Percentiles rank a stretch among this genome's conserved stretches.
phyloP scores from a whole-genome alignment of 2,888 invertebrate species.

The Belgica antarctica region DNA sequence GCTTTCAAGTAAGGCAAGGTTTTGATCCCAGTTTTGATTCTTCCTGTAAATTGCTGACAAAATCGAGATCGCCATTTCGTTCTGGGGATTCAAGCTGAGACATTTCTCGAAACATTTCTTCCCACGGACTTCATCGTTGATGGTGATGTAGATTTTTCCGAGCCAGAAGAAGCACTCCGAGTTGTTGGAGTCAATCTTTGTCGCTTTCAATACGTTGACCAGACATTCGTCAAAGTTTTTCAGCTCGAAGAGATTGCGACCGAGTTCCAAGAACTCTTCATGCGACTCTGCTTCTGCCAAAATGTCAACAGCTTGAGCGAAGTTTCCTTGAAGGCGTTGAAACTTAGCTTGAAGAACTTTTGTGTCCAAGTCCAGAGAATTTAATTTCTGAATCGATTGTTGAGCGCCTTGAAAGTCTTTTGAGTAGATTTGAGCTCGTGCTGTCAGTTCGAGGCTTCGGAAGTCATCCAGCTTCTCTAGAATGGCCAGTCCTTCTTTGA shows the following conservation, averaged over 20 bases:
- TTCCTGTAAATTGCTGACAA: slow-evolving; percentile 74
- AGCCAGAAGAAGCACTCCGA: slow-evolving; percentile 71
- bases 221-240: slow-evolving; percentile 62
- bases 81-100: slow-evolving; percentile 67
- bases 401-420: slow-evolving; percentile 52
- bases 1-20: slow-evolving; percentile 62
- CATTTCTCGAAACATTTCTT: slow-evolving; percentile 83
- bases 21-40: slow-evolving; percentile 64
- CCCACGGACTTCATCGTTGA: slow-evolving; percentile 69
- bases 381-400: slow-evolving; percentile 51
- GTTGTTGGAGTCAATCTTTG: slow-evolving; percentile 71
- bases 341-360: slow-evolving; percentile 55
- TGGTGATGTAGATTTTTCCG: slow-evolving; percentile 69
- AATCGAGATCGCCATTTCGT: slow-evolving; percentile 66
- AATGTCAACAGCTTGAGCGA: slow-evolving; percentile 59
- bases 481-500: slow-evolving; percentile 51
- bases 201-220: slow-evolving; percentile 65
- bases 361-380: slow-evolving; percentile 57
- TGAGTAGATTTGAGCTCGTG: slow-evolving; percentile 52
- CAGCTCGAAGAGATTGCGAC: slow-evolving; percentile 50
- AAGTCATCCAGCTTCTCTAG: slow-evolving; percentile 49
- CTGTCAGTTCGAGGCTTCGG: slow-evolving; percentile 23
- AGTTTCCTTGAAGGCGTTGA: slow-evolving; percentile 52
- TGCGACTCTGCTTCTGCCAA: slow-evolving; percentile 56
- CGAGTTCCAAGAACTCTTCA: slow-evolving; percentile 53